Evolutionary conservation across 2,113 vertebrate genomes (phyloP).

Genomic region (Pagrus major): DNA sequence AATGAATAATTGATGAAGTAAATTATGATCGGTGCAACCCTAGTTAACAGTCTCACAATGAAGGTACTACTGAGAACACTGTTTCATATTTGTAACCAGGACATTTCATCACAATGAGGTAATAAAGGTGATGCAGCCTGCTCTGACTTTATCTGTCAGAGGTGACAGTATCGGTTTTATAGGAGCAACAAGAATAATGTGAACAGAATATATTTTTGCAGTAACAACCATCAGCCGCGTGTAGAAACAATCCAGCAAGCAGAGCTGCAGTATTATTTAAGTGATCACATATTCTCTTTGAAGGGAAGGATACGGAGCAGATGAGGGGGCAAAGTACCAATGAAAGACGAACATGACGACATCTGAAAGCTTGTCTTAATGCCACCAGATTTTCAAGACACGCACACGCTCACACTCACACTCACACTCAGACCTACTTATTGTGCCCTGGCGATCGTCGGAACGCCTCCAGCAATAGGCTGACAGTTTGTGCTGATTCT

Average conservation of each 20-base stretch:
- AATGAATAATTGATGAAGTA: not conserved
- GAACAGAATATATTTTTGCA: not conserved
- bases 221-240: not conserved
- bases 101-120: not conserved
- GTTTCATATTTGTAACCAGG: not conserved
- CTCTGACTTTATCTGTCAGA: not conserved
- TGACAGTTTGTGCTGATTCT: slow-evolving; percentile 58
- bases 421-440: not conserved
- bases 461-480: slow-evolving; percentile 44
- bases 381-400: slow-evolving; percentile 19
- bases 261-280: slow-evolving; percentile 10
- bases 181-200: not conserved
- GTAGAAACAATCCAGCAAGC: not conserved
- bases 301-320: slow-evolving; percentile 13
- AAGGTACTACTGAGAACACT: not conserved
- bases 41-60: not conserved
- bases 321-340: slow-evolving; percentile 5
- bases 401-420: not conserved
- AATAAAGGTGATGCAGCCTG: not conserved
- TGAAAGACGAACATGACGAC: slow-evolving; percentile 22
- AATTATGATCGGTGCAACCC: not conserved
- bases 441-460: slow-evolving; percentile 19
- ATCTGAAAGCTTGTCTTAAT: slow-evolving; percentile 24
- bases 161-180: not conserved
- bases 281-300: slow-evolving; percentile 38